These are phyloP conservation scores for Blennius ocellaris DNA, from an alignment of 2,113 vertebrate species.

Conservation along the genomic window DNA sequence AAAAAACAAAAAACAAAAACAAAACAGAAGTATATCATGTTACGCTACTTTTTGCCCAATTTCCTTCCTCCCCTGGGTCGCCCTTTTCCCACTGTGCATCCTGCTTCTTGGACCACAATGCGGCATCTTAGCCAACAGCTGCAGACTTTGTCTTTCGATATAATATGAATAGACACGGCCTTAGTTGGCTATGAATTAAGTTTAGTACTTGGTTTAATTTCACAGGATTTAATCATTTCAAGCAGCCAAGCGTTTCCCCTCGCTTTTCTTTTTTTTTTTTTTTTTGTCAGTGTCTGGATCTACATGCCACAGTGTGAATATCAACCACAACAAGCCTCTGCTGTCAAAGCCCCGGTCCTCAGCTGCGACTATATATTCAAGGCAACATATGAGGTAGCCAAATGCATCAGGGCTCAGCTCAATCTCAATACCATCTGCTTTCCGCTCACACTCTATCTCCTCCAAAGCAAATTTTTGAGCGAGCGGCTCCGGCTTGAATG, in stretches of 20 bases:
- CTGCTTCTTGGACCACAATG: slow-evolving; percentile 29
- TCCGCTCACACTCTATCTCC: slow-evolving; percentile 55
- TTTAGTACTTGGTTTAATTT: slow-evolving; percentile 49
- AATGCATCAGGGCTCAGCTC: slow-evolving; percentile 61
- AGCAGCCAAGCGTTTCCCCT: slow-evolving; percentile 17
- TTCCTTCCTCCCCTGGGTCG: slow-evolving; percentile 2
- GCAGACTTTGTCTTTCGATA: slow-evolving; percentile 40
- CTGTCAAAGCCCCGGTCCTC: slow-evolving; percentile 50
- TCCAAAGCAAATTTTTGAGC: slow-evolving; percentile 59
- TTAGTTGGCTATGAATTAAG: slow-evolving; percentile 43
- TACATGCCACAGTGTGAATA: slow-evolving; percentile 36
- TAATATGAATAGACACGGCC: slow-evolving; percentile 31
- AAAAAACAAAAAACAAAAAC: no score
- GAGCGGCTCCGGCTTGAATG: slow-evolving; percentile 45
- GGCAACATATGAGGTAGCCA: slow-evolving; percentile 54
- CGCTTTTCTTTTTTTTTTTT: slow-evolving; percentile 40
- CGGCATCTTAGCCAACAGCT: slow-evolving; percentile 49
- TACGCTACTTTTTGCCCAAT: background rate
- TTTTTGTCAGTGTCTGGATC: slow-evolving; percentile 37
- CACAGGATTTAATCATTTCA: slow-evolving; percentile 25
- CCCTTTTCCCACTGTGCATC: slow-evolving; percentile 8
- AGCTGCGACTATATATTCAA: slow-evolving; percentile 49
- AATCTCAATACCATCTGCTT: slow-evolving; percentile 79
- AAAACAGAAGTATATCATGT: no score
- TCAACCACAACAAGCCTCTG: slow-evolving; percentile 53